Base-by-base conservation (phyloP, 2,113 vertebrate genomes). In the Leptocoma aspasia region DNA sequence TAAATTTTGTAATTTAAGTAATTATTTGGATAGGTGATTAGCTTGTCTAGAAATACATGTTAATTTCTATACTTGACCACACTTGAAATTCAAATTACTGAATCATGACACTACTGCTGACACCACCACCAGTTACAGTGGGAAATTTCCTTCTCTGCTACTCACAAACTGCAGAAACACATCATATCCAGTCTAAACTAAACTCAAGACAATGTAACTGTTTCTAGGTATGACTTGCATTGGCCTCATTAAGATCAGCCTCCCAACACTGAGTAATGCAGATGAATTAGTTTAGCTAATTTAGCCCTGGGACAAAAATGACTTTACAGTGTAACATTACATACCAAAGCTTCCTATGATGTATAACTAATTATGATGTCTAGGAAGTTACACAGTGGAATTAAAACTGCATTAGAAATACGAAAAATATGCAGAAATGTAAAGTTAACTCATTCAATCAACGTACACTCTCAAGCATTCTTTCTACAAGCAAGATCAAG, bases 281-380 rank as follows among this genome's bases (percentile, higher is more conserved):
- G 57, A 94, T 86, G 66, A 73, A 39, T 45, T 20, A 21, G 86
- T 88, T 95, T 77, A 96, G 86, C 80, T 94, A 92, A 92, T 95
- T 92, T 90, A 89, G 93, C 77, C 65, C 52, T 89, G 61, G 71
- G 88, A 92, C 56, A 95, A 81, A 97, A 90, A 94, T 47, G 47
- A 94, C 63, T 76, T 33, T 92, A 64, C 39, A 45, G 52, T 13
- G 49, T 75, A 90, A 65, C n/a, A 85, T 83, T 26, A 42, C 76
- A 93, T 65, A 96, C 68, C 86, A 89, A 94, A 86, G 78, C 56
- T 45, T 95, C 80, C 57, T 93, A 69, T 95, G 88, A 89, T 93
- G 68, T 73, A 1, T 13, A 82, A 77, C 49, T 65, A 85, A 82
- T 81, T 81, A 92, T 8, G 22, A 69, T 60, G 57, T 84, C 89